A percentile compares a stretch with the other conserved stretches of the same genome.
phyloP scores from a whole-genome alignment of 2,113 vertebrate genomes.

The Proterorhinus semilunaris region DNA sequence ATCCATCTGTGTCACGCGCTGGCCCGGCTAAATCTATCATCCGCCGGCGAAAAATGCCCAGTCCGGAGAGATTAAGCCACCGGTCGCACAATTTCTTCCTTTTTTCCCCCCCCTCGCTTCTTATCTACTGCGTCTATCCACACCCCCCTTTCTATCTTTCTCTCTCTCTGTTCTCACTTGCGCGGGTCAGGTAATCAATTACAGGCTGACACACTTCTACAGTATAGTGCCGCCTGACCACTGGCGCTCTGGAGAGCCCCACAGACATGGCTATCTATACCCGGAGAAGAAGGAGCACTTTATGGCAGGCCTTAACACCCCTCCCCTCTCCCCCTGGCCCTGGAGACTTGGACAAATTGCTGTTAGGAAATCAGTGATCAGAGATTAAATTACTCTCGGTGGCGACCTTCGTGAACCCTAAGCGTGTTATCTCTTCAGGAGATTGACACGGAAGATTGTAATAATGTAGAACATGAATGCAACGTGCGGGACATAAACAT shows the following conservation, averaged over 20 bases:
- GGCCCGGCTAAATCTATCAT: slow-evolving; percentile 94
- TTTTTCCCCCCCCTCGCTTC: slow-evolving; percentile 19
- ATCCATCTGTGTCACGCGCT: slow-evolving; percentile 97
- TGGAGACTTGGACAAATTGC: slow-evolving; percentile 32
- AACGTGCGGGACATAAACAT: slow-evolving; percentile 12
- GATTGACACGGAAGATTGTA: slow-evolving; percentile 54
- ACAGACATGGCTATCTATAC: slow-evolving; percentile 77
- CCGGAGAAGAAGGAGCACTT: slow-evolving; percentile 78
- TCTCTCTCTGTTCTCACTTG: slow-evolving; percentile 60
- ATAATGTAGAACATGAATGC: slow-evolving; percentile 21
- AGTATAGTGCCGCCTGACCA: slow-evolving; percentile 76
- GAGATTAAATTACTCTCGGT: slow-evolving; percentile 54
- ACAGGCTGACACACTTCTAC: slow-evolving; percentile 81
- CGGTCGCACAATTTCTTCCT: slow-evolving; percentile 38
- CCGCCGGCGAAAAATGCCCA: slow-evolving; percentile 71
- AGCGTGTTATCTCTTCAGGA: slow-evolving; percentile 41
- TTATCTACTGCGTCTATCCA: slow-evolving; percentile 46
- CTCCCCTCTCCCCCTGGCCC: slow-evolving; percentile 19
- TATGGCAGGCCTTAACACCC: slow-evolving; percentile 37
- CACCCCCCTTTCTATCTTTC: slow-evolving; percentile 26
- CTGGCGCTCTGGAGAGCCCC: slow-evolving; percentile 71
- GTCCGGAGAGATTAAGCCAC: slow-evolving; percentile 63
- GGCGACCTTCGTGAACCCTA: slow-evolving; percentile 45
- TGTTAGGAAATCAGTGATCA: slow-evolving; percentile 56
- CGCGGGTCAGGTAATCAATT: slow-evolving; percentile 87